Evolutionary conservation across 2,797 vertebrate species (phyloP).

Genomic region (Labeo calbasu): DNA sequence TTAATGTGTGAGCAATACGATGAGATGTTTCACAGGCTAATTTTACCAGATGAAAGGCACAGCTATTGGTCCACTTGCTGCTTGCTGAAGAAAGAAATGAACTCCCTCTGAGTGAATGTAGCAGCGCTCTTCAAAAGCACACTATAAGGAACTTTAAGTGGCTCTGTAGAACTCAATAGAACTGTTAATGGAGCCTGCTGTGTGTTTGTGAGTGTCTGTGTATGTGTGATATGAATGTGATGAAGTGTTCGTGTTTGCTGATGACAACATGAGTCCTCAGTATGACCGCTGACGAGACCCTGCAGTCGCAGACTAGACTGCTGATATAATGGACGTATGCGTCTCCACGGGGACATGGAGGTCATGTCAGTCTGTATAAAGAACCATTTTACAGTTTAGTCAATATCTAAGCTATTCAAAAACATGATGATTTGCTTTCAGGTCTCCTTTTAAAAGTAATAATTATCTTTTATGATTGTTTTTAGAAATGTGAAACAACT

Average conservation of each 20-base stretch:
- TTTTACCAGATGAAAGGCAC: constrained; percentile 51
- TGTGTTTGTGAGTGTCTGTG: constrained; percentile 15
- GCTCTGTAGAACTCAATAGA: constrained; percentile 8
- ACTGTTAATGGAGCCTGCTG: constrained; percentile 31
- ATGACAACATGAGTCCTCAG: constrained; percentile 74
- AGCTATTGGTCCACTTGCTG: constrained; percentile 30
- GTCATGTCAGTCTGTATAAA: constrained; percentile 71
- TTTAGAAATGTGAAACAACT: not conserved
- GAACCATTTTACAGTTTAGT: constrained; percentile 73
- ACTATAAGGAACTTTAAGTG: constrained; percentile 37
- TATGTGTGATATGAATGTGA: constrained; percentile 54
- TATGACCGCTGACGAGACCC: constrained; percentile 66
- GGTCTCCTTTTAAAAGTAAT: not conserved
- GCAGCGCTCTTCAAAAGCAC: constrained; percentile 4
- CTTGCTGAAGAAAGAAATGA: constrained; percentile 12
- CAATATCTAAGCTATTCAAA: constrained; percentile 67
- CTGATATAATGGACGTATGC: constrained; percentile 63
- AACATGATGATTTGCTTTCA: constrained; percentile 6
- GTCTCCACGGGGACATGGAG: constrained; percentile 68
- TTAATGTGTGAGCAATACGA: constrained; percentile 61
- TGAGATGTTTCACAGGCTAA: constrained; percentile 56
- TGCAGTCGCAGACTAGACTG: constrained; percentile 72
- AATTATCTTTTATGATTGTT: not conserved
- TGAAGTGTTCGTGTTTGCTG: constrained; percentile 67
- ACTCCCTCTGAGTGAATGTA: not conserved